Percentiles rank a stretch among this genome's conserved stretches.
These are phyloP conservation scores for Psittacula derbiana DNA, from an alignment of 2,797 vertebrate species.

Conservation along the genomic window DNA sequence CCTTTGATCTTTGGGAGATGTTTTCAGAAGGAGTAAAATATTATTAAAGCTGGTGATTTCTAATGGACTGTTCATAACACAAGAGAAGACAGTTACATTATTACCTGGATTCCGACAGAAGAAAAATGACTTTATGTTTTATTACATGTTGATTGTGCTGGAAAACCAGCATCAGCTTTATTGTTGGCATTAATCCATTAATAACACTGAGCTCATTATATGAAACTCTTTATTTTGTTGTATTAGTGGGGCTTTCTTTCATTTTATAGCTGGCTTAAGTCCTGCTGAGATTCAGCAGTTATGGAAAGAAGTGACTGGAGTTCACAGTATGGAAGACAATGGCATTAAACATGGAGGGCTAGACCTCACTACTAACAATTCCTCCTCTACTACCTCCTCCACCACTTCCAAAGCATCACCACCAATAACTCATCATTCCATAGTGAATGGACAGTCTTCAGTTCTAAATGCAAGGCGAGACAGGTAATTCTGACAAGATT, in stretches of 20 bases:
- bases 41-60: constrained; percentile 11
- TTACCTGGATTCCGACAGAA: constrained; percentile 6
- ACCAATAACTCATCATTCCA: constrained; percentile 93
- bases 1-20: background rate
- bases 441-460: constrained; percentile 97
- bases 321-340: constrained; percentile 95
- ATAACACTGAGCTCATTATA: constrained; percentile 57
- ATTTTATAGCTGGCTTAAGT: constrained; percentile 91
- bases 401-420: constrained; percentile 95
- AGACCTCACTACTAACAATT: constrained; percentile 97
- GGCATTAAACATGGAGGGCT: constrained; percentile 95
- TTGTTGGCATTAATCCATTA: constrained; percentile 69
- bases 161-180: constrained; percentile 57
- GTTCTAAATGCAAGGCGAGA: constrained; percentile 94
- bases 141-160: constrained; percentile 47
- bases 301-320: constrained; percentile 97
- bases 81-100: constrained; percentile 18
- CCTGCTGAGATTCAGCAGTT: constrained; percentile 98
- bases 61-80: constrained; percentile 13
- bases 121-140: constrained; percentile 56
- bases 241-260: constrained; percentile 74
- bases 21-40: background rate
- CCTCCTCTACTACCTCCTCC: constrained; percentile 95
- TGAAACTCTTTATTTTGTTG: constrained; percentile 65
- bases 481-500: constrained; percentile 78